Evolutionary conservation across 2,113 vertebrate species (phyloP), one percentile per base, ranked within the genome.

Genomic region (Oostethus manadensis): DNA sequence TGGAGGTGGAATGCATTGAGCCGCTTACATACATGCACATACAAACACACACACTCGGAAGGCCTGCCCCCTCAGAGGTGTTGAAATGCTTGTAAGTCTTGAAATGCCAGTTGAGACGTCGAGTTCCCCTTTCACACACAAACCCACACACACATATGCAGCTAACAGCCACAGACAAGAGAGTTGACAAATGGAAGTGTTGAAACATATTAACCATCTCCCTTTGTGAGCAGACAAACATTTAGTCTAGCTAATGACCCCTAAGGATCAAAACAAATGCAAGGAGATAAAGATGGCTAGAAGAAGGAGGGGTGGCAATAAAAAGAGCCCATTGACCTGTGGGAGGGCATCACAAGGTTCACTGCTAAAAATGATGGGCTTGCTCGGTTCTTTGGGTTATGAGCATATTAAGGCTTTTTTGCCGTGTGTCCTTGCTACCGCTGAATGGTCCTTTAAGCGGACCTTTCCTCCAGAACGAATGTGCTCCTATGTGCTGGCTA

Each of bases 131-230:
- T 80, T 85, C 80, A 80, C 79, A 81, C 72, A 73, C 58, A 53
- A 26, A 11, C 51, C 35, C 26, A n/a, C 17, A 20, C 51, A 29
- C 50, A 16, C 50, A 33, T 16, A 29, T 8, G 10, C 51, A 6
- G 2, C 4, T 56, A 14, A 56, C 71, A 68, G 58, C 74, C 62
- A 66, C 51, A 77, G 73, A 87, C 77, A 85, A 77, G 68, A 60
- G 73, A 53, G 71, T 71, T 86, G 87, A 87, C 81, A 78, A 88
- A 90, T 88, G 84, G 84, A 83, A 79, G 79, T 43, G 84, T 81
- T 90, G 86, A 88, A 88, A 89, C 87, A 88, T 88, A 88, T 90
- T 88, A 88, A 90, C 89, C 84, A 84, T 83, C 80, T 85, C 68
- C 76, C 74, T 88, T 88, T 89, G 87, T 89, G 78, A 83, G 74